These are phyloP conservation scores for Scomberomorus guttatus DNA, from an alignment of 2,797 vertebrate genomes.

Conservation along the genomic window DNA sequence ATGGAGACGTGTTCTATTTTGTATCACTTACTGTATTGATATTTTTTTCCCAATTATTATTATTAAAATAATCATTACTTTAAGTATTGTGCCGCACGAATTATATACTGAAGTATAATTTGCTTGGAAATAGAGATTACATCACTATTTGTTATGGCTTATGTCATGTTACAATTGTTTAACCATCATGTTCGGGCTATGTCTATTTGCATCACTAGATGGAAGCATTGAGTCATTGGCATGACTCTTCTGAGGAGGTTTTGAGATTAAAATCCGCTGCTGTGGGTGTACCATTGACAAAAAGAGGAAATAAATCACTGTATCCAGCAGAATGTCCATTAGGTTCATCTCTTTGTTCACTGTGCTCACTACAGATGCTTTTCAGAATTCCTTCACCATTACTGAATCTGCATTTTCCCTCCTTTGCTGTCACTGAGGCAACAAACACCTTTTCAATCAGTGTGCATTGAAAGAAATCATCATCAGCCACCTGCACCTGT, in stretches of 20 bases:
- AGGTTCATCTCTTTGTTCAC: not conserved
- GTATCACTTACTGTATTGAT: not conserved
- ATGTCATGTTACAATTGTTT: slow-evolving; percentile 11
- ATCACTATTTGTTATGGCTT: slow-evolving; percentile 32
- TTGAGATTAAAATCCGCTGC: not conserved
- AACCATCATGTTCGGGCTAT: not conserved
- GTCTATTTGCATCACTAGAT: slow-evolving; percentile 54
- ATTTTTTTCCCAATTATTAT: not conserved
- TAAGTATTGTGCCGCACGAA: not conserved
- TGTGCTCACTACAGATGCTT: not conserved
- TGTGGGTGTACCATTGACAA: slow-evolving; percentile 13
- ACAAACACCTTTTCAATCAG: not conserved
- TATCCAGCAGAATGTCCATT: not conserved
- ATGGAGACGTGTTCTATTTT: not conserved
- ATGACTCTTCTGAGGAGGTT: not conserved
- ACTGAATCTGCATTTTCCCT: not conserved
- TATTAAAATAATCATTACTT: not conserved
- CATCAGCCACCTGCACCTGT: not conserved
- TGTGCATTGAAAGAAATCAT: not conserved
- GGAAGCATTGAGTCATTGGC: slow-evolving; percentile 54
- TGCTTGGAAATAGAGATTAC: slow-evolving; percentile 10
- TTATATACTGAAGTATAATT: not conserved
- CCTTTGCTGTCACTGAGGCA: not conserved
- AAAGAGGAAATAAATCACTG: slow-evolving; percentile 11
- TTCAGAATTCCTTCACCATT: not conserved